phyloP scores from a whole-genome alignment of 2,113 vertebrate genomes.

The Tachycineta bicolor region DNA sequence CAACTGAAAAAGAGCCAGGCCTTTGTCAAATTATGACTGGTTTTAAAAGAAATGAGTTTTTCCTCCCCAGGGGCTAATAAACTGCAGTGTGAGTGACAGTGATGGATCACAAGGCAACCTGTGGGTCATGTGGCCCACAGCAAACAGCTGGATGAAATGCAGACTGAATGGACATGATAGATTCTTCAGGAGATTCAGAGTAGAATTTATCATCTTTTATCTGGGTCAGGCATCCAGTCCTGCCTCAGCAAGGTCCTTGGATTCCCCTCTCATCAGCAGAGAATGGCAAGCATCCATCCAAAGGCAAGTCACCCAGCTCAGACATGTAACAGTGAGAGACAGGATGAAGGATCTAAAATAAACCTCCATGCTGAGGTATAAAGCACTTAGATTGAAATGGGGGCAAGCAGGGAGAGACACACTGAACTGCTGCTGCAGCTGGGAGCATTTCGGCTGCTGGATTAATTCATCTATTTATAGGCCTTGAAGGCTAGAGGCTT shows the following conservation, averaged over 20 bases:
- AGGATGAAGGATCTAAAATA: not conserved
- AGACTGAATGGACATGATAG: not conserved
- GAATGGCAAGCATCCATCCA: not conserved
- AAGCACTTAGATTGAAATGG: not conserved
- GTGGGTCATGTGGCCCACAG: not conserved
- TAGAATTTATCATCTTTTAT: not conserved
- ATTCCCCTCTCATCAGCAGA: not conserved
- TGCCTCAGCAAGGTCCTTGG: not conserved
- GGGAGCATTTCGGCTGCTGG: not conserved
- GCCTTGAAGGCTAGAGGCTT: not conserved
- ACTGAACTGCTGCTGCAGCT: not conserved
- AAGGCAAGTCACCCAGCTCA: not conserved
- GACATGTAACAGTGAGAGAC: not conserved
- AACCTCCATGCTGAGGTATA: not conserved
- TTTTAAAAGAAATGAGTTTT: not conserved
- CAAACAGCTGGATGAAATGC: conserved; percentile 16
- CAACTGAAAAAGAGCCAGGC: not conserved
- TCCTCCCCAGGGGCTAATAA: not conserved
- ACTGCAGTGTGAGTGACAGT: not conserved
- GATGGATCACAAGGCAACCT: not conserved
- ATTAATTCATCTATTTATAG: not conserved
- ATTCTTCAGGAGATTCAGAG: not conserved
- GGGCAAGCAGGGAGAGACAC: not conserved
- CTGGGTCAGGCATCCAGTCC: not conserved
- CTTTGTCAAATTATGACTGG: not conserved